Conservation (phyloP, 2,113 vertebrate species). For the Aythya baeri region DNA sequence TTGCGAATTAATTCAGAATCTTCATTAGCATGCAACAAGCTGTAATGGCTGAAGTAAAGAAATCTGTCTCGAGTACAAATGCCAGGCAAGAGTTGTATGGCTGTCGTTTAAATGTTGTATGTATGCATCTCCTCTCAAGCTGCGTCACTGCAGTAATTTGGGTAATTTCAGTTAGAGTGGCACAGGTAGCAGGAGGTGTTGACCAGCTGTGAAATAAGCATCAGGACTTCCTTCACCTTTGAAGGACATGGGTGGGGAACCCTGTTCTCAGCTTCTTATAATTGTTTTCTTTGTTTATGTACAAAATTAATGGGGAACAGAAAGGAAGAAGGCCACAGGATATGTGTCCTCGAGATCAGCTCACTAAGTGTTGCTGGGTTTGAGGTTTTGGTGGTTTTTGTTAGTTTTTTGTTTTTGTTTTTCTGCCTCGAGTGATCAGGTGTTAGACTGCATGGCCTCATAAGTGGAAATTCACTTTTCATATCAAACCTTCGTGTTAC, state of each 20-base stretch:
- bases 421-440: not conserved
- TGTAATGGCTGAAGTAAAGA: not conserved
- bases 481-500: not conserved
- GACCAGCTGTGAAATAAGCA: not conserved
- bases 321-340: not conserved
- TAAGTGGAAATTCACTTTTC: not conserved
- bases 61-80: not conserved
- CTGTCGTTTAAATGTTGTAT: not conserved
- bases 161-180: not conserved
- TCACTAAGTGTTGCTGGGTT: not conserved
- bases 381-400: not conserved
- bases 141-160: not conserved
- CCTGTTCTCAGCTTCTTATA: not conserved
- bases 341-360: not conserved
- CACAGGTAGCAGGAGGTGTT: not conserved
- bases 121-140: not conserved
- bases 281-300: not conserved
- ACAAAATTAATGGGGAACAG: not conserved
- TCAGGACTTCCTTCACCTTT: fast-evolving
- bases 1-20: not conserved
- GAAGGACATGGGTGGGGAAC: fast-evolving
- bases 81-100: not conserved
- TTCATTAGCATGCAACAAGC: not conserved
- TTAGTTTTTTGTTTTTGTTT: too few relatives aligned
- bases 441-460: not conserved